Percentiles rank a stretch among this genome's conserved stretches.
These are phyloP conservation scores for Cydia strobilella DNA, from an alignment of 1,140 invertebrate species.

Conservation along the genomic window DNA sequence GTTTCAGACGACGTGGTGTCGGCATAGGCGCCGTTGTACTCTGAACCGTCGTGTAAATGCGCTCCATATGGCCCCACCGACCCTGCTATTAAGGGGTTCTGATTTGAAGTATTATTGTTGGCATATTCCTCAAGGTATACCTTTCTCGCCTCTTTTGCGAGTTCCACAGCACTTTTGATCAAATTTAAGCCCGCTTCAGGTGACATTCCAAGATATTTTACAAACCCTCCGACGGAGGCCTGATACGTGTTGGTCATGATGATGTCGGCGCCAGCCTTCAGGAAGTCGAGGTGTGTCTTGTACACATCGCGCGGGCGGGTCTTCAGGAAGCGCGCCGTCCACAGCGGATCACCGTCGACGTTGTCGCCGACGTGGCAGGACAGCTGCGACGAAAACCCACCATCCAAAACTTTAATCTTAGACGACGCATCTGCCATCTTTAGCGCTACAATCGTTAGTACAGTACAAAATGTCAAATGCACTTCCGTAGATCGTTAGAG, in stretches of 20 bases:
- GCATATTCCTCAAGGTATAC: conserved; percentile 79
- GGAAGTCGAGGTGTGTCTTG: conserved; percentile 88
- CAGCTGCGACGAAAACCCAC: conserved; percentile 89
- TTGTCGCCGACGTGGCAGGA: conserved; percentile 83
- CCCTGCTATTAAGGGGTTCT: conserved; percentile 84
- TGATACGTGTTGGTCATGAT: conserved; percentile 94
- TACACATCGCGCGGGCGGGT: conserved; percentile 86
- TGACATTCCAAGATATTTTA: conserved; percentile 83
- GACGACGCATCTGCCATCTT: conserved; percentile 21
- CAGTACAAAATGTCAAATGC: not conserved
- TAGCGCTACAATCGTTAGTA: not conserved
- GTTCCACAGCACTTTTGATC: conserved; percentile 85
- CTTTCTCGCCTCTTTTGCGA: conserved; percentile 83
- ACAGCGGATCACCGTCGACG: conserved; percentile 88
- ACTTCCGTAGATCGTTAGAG: not conserved
- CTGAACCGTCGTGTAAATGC: conserved; percentile 91
- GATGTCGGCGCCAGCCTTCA: conserved; percentile 89
- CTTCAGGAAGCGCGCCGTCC: conserved; percentile 88
- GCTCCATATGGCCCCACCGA: conserved; percentile 96
- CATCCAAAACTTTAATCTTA: conserved; percentile 83
- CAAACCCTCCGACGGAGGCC: conserved; percentile 89
- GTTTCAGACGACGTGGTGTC: conserved; percentile 81
- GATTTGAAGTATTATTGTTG: conserved; percentile 38
- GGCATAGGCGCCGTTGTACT: conserved; percentile 92
- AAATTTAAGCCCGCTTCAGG: conserved; percentile 83